Conservation (phyloP, 2,797 vertebrate genomes). For the Sylvilagus floridanus region DNA sequence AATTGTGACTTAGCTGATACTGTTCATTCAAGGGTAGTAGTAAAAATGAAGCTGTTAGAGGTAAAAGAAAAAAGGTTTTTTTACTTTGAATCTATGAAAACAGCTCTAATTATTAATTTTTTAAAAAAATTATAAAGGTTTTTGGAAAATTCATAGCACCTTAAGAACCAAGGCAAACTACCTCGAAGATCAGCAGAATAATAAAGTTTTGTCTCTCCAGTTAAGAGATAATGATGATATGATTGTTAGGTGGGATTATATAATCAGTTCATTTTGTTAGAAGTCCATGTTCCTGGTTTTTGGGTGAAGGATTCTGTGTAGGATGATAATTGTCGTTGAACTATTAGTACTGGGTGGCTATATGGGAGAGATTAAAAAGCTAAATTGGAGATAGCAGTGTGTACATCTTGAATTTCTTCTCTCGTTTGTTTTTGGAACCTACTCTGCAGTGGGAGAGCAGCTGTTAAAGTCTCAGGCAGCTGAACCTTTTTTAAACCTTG, state of each 20-base stretch:
- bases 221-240: not conserved
- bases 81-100: constrained; percentile 8
- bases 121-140: constrained; percentile 18
- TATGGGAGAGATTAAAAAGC: not conserved
- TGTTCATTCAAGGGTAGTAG: constrained; percentile 10
- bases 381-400: not conserved
- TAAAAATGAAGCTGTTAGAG: constrained; percentile 44
- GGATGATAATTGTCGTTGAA: not conserved
- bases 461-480: constrained; percentile 96
- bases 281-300: not conserved
- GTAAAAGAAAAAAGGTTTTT: constrained; percentile 42
- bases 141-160: constrained; percentile 38
- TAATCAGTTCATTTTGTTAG: not conserved
- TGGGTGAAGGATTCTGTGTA: not conserved
- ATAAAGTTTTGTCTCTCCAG: not conserved
- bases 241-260: not conserved
- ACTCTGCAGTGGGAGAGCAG: constrained; percentile 90
- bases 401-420: not conserved
- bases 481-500: constrained; percentile 93
- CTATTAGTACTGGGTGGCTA: not conserved
- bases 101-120: not conserved
- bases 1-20: not conserved
- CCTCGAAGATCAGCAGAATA: constrained; percentile 20
- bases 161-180: constrained; percentile 47
- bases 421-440: constrained; percentile 20